Conservation (phyloP, 92 coral and sea anemone genomes). For the Isaurus tuberculatus region DNA sequence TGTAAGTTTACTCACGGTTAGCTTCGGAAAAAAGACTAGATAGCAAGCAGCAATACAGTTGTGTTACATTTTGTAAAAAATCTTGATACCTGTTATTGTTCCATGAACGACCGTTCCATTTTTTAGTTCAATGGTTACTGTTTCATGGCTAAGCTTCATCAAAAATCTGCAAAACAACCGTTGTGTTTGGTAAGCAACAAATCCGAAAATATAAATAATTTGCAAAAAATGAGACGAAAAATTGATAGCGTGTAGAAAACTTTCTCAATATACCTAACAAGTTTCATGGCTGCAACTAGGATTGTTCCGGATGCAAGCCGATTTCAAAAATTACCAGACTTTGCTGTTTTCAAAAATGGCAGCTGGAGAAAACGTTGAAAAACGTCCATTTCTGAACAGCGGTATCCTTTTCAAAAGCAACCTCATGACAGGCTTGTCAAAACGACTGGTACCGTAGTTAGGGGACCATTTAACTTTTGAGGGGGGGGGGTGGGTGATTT, state of each 20-base stretch:
- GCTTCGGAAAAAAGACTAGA: background rate
- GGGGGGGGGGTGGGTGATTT: too few relatives aligned
- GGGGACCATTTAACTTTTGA: too few relatives aligned
- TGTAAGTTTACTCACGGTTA: background rate
- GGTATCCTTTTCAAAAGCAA: background rate
- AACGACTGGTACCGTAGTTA: too few relatives aligned
- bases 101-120: constrained; percentile 99
- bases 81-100: constrained; percentile 90
- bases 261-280: constrained; percentile 79
- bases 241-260: background rate
- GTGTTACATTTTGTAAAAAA: background rate
- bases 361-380: constrained; percentile 65
- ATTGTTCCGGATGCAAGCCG: constrained; percentile 86
- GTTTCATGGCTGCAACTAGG: constrained; percentile 94
- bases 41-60: background rate
- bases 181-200: background rate
- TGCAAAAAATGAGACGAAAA: constrained; percentile 36
- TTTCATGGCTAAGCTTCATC: constrained; percentile 99
- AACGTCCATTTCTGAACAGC: constrained; percentile 69
- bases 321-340: constrained; percentile 89
- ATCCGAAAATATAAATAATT: background rate
- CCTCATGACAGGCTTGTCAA: too few relatives aligned
- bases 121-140: constrained; percentile 95
- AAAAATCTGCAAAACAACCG: constrained; percentile 79
- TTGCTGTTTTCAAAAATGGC: constrained; percentile 80